Evolutionary conservation across 35 echinoderm and acorn worm genomes (phyloP), one percentile per base, ranked within the genome.

Genomic region (Stichopus chloronotus): DNA sequence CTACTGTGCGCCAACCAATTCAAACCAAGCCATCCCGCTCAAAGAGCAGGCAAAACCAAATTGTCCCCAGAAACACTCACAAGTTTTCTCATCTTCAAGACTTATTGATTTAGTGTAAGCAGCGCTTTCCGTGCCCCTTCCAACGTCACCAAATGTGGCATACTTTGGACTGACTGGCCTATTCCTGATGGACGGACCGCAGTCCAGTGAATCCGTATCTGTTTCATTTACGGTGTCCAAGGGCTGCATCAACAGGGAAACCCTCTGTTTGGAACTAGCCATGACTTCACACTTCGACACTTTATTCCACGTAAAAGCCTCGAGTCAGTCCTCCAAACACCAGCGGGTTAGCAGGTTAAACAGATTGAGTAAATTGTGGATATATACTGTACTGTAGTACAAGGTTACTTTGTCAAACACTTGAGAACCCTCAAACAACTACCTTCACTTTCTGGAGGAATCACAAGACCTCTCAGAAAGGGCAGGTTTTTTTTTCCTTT

Each of bases 81-180:
- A 89, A 43, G 30, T 43, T 24, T 89, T 13, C 43, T 89, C 87
- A 71, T 89, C 87, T 71, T 89, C 87, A 8, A 89, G 24, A 71
- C 19, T 63, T 58, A 89, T 71, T 25, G 87, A 52, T 72, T 69
- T 89, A 72, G 59, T 89, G 87, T 89, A 89, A 4, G 63, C 87
- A 71, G 9, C 9, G 25, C 60, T 22, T 4, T 19, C 8, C 5
- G 17, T 43, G 19, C 82, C 12, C 55, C 61, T 61, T 3, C 25
- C 57, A 14, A 58, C 59, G 1, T 55, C 21, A 23, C 87, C 87
- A 89, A 89, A 89, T 4, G 59, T 71, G 57, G 87, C 5, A 89
- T 89, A 89, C 60, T 89, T 89, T 16, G 21, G 87, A 54, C 60
- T 63, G 11, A 89, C 87, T 16, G 61, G 87, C 71, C 52, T 89